Conservation (phyloP, 2,888 invertebrate genomes). For the Papilio elwesi region DNA sequence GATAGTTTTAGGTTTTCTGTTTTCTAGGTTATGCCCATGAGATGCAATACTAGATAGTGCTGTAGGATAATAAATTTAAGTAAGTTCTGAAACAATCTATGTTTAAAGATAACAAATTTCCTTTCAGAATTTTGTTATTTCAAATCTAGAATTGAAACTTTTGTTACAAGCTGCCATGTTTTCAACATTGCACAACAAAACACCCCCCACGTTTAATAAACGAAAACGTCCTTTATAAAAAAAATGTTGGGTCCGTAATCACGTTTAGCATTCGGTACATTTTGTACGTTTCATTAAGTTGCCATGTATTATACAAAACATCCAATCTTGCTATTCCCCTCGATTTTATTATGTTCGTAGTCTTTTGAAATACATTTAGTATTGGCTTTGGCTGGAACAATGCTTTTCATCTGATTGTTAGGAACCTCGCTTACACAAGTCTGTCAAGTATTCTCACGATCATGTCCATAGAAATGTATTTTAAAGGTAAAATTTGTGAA, state of each 20-base stretch:
- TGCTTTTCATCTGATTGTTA: not conserved
- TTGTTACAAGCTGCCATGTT: too few species aligned
- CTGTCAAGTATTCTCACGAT: conserved; percentile 11
- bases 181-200: too few species aligned
- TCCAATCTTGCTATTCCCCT: not conserved
- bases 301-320: not conserved
- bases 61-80: too few species aligned
- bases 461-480: not conserved
- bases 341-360: not conserved
- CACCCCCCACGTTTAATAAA: too few species aligned
- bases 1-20: too few species aligned
- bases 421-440: not conserved
- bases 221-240: not conserved
- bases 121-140: too few species aligned
- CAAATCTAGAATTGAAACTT: too few species aligned
- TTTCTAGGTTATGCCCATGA: too few species aligned
- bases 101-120: too few species aligned
- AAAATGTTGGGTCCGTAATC: not conserved
- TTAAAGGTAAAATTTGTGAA: conserved; percentile 6
- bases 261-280: not conserved
- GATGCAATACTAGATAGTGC: too few species aligned
- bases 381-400: not conserved
- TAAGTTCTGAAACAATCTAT: too few species aligned
- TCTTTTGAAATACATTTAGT: not conserved
- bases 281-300: not conserved